phyloP scores from a whole-genome alignment of 1,140 invertebrate genomes.

The Drosophila jambulina region DNA sequence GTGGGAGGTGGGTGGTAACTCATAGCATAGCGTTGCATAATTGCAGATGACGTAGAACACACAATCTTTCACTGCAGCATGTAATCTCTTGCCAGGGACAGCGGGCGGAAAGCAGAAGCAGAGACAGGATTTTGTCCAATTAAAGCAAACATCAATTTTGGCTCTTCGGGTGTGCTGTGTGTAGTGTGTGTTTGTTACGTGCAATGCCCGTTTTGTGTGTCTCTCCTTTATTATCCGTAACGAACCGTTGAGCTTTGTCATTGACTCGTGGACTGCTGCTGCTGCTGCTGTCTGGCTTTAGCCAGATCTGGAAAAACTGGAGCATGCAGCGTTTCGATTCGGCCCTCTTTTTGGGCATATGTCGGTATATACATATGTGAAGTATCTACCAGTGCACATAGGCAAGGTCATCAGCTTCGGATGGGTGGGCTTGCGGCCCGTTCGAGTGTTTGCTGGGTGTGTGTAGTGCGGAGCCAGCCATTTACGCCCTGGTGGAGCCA shows the following conservation, averaged over 20 bases:
- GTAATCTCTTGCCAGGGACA: constrained; percentile 26
- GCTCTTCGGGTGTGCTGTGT: neutral
- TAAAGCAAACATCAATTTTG: constrained; percentile 53
- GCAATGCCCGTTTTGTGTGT: constrained; percentile 5
- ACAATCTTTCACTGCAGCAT: constrained; percentile 18
- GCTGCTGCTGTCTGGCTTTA: constrained; percentile 26
- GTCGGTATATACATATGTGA: neutral
- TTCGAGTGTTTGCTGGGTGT: constrained; percentile 20
- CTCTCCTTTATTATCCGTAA: constrained; percentile 40
- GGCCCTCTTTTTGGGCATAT: constrained; percentile 25
- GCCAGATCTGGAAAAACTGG: constrained; percentile 57
- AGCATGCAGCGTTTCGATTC: constrained; percentile 46
- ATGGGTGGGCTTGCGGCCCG: constrained; percentile 35
- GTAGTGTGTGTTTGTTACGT: neutral
- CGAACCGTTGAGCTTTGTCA: constrained; percentile 67
- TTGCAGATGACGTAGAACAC: constrained; percentile 67
- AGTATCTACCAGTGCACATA: constrained; percentile 24
- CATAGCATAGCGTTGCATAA: constrained; percentile 61
- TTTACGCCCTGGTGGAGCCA: constrained; percentile 29
- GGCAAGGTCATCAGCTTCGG: constrained; percentile 48
- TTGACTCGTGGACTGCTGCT: constrained; percentile 46
- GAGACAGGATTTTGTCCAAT: constrained; percentile 64
- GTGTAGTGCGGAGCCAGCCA: constrained; percentile 9
- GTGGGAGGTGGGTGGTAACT: constrained; percentile 8
- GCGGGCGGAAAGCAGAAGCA: neutral